A percentile compares a stretch with the other conserved stretches of the same genome.
Evolutionary conservation across 2,113 vertebrate species (phyloP).

Genomic region (Xyliphius kryptos): DNA sequence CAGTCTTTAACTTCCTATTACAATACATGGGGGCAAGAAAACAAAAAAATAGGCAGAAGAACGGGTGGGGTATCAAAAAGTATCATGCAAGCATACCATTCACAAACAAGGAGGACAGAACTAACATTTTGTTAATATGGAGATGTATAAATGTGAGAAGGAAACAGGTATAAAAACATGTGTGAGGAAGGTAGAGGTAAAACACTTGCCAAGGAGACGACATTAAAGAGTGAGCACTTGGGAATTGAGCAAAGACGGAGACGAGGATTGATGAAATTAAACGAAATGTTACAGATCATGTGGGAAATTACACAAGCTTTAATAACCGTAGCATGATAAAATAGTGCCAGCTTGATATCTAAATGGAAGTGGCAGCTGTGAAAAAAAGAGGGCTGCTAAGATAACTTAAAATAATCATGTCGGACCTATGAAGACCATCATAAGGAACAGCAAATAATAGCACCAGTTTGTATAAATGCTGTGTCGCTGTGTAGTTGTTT

Average conservation of each 20-base stretch:
- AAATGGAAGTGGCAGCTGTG: too few relatives aligned
- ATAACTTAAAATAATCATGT: constrained; percentile 22
- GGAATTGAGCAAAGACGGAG: constrained; percentile 36
- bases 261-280: constrained; percentile 37
- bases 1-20: too few relatives aligned
- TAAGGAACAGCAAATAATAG: too few relatives aligned
- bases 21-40: too few relatives aligned
- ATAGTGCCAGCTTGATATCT: constrained; percentile 28
- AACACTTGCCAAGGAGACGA: constrained; percentile 30
- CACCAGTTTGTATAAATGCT: too few relatives aligned
- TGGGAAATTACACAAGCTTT: constrained; percentile 44
- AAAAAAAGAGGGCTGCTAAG: constrained; percentile 20
- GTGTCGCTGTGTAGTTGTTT: too few relatives aligned
- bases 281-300: constrained; percentile 42
- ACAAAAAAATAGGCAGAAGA: too few relatives aligned
- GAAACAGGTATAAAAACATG: constrained; percentile 26
- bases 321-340: constrained; percentile 37
- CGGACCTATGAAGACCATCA: too few relatives aligned
- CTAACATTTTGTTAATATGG: constrained; percentile 57
- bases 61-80: too few relatives aligned
- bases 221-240: constrained; percentile 32
- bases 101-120: constrained; percentile 60
- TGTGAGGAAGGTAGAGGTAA: constrained; percentile 8
- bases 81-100: too few relatives aligned
- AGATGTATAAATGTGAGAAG: constrained; percentile 39